These are phyloP conservation scores for Epinotia bilunana DNA, from an alignment of 2,888 invertebrate genomes.

Conservation along the genomic window DNA sequence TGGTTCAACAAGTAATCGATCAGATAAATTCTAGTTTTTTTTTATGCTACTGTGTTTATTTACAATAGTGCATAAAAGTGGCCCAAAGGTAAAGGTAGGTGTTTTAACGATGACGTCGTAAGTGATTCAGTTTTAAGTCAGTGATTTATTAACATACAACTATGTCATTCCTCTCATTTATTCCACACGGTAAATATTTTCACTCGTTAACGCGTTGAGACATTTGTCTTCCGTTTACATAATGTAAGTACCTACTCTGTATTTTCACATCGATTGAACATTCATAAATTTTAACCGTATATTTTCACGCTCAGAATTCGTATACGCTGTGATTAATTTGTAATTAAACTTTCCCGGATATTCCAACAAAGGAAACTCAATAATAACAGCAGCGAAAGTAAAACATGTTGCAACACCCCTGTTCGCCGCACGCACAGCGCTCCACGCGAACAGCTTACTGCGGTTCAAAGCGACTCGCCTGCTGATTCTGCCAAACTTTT, in stretches of 20 bases:
- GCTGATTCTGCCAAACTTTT: slow-evolving; percentile 8
- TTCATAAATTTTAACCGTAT: slow-evolving; percentile 1
- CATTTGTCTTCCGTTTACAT: neutral
- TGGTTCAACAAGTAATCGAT: slow-evolving; percentile 1
- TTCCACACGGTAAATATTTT: neutral
- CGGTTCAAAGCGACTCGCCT: neutral
- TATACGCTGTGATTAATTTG: slow-evolving; percentile 59
- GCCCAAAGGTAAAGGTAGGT: neutral
- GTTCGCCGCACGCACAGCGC: slow-evolving; percentile 60
- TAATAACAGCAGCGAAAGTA: slow-evolving; percentile 53
- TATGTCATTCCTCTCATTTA: too few species aligned
- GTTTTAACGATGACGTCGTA: neutral
- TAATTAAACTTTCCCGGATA: slow-evolving; percentile 56
- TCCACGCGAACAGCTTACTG: slow-evolving; percentile 47
- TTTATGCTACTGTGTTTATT: neutral
- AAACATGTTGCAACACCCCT: slow-evolving; percentile 56
- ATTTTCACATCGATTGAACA: neutral
- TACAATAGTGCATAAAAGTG: neutral
- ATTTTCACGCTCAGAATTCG: slow-evolving; percentile 10
- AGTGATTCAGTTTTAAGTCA: too few species aligned
- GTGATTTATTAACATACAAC: too few species aligned
- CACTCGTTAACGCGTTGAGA: neutral
- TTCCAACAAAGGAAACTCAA: slow-evolving; percentile 59
- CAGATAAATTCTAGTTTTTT: neutral
- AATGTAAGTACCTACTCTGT: neutral